Conservation (phyloP, 1,140 invertebrate species). For the Lepidurus apus region DNA sequence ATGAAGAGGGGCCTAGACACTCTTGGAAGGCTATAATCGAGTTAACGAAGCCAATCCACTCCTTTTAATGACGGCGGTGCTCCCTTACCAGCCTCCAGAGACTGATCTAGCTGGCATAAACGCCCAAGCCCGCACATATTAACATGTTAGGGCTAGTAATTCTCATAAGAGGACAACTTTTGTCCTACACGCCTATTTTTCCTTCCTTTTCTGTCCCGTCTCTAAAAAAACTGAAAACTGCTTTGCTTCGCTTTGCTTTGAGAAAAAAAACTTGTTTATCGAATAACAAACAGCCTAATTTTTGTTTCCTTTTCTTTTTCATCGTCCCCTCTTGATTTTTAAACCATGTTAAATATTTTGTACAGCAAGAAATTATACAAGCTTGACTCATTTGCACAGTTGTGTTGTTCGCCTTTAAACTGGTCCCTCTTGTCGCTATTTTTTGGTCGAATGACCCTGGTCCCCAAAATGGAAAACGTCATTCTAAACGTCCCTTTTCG, state of each 20-base stretch:
- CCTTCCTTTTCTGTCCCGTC: not conserved
- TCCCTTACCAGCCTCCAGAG: slow-evolving; percentile 20
- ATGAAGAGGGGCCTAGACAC: not conserved
- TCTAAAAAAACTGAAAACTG: not conserved
- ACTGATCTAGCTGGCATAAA: slow-evolving; percentile 6
- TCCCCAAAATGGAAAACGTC: not conserved
- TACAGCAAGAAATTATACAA: not conserved
- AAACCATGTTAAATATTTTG: not conserved
- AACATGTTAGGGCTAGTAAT: not conserved
- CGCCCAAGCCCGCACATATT: slow-evolving; percentile 7
- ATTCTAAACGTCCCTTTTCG: not conserved
- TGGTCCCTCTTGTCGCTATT: not conserved
- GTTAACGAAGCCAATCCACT: slow-evolving; percentile 21
- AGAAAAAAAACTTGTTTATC: not conserved
- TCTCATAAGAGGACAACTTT: not conserved
- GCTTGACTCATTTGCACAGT: not conserved
- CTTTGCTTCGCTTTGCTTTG: not conserved
- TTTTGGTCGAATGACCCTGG: not conserved
- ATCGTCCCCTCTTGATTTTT: not conserved
- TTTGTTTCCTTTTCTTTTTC: not conserved
- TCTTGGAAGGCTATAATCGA: slow-evolving; percentile 21
- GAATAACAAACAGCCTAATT: no score
- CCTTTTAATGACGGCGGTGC: slow-evolving; percentile 14
- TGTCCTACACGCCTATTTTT: not conserved
- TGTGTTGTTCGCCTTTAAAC: not conserved